Evolutionary conservation across 2,888 invertebrate species (phyloP).

Genomic region (Phalangium opilio): DNA sequence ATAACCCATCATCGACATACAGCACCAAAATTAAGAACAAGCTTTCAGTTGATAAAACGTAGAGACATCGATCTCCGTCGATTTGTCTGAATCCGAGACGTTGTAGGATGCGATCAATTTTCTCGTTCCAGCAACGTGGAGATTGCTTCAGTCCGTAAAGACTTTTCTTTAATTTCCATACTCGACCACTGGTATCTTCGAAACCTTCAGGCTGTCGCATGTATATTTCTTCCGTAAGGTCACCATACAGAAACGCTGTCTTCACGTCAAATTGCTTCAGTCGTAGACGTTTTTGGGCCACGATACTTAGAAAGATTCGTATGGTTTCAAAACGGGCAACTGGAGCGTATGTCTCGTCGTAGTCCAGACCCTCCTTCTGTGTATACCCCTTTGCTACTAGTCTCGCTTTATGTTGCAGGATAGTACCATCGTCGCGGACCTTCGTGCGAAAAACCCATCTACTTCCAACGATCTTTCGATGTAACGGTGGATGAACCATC

Average conservation of each 20-base stretch:
- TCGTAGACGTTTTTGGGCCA: conserved; percentile 4
- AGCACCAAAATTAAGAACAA: no score
- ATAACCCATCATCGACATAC: no score
- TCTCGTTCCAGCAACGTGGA: conserved; percentile 2
- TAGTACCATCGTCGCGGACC: conserved; percentile 1
- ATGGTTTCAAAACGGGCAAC: conserved; percentile 11
- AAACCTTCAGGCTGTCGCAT: conserved; percentile 5
- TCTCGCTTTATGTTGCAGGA: conserved; percentile 31
- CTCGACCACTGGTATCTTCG: conserved; percentile 2
- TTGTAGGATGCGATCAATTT: conserved; percentile 2
- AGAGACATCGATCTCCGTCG: no score
- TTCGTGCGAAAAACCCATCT: conserved; percentile 3
- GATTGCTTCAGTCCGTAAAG: conserved; percentile 5
- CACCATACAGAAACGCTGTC: conserved; percentile 20
- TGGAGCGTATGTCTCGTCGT: conserved; percentile 18
- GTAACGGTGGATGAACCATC: neutral
- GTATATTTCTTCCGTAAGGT: conserved; percentile 4
- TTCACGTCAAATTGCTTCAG: conserved; percentile 17
- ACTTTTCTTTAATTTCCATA: neutral
- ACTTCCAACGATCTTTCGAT: neutral
- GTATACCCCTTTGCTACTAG: conserved; percentile 16
- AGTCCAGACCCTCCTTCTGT: conserved; percentile 17
- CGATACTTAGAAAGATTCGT: conserved; percentile 11
- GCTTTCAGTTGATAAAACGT: no score
- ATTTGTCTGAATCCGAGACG: neutral